phyloP scores from a whole-genome alignment of 53 echinoderm and acorn worm species.

The Hippasteria phrygiana region DNA sequence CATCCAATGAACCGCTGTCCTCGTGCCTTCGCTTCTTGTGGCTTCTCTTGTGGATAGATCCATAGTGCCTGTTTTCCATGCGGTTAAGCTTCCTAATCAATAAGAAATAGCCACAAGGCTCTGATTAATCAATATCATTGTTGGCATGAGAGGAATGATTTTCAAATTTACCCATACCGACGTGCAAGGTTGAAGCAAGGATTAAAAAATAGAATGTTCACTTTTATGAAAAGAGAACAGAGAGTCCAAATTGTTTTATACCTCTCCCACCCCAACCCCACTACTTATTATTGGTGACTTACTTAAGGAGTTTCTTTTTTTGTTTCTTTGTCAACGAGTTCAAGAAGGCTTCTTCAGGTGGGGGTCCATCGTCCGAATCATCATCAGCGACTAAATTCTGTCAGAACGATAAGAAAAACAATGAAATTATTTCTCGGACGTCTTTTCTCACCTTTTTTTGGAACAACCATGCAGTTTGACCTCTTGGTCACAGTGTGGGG shows the following conservation, averaged over 20 bases:
- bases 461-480: not conserved
- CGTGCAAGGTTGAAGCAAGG: not conserved
- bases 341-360: conserved; percentile 88
- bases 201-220: not conserved
- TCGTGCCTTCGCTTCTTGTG: conserved; percentile 32
- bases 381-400: conserved; percentile 87
- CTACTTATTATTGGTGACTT: conserved; percentile 25
- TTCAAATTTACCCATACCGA: not conserved
- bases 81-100: conserved; percentile 85
- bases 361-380: conserved; percentile 79
- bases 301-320: conserved; percentile 96
- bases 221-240: not conserved
- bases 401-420: not conserved
- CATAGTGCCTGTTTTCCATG: conserved; percentile 79
- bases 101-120: not conserved
- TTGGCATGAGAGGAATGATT: not conserved
- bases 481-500: not conserved
- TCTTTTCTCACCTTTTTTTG: not conserved
- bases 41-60: conserved; percentile 53
- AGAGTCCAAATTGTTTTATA: no score
- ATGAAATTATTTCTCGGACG: not conserved
- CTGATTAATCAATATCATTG: not conserved
- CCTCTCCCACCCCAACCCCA: no score
- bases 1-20: conserved; percentile 43
- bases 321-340: conserved; percentile 93